Conservation (phyloP, 2,113 vertebrate genomes). For the Lates calcarifer region DNA sequence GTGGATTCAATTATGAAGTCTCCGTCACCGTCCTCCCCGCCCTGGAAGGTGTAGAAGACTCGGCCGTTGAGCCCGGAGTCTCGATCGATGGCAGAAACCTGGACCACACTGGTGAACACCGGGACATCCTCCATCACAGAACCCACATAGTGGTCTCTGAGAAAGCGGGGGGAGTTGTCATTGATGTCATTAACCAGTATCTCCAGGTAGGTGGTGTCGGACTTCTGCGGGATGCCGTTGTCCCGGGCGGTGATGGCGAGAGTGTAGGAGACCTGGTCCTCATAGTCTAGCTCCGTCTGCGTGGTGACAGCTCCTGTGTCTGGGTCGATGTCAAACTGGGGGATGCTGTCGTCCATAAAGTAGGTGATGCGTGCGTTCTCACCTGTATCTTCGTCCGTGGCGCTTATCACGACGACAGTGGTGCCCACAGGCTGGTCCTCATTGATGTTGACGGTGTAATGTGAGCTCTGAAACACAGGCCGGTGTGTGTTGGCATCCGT, state of each 20-base stretch:
- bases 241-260: conserved; percentile 95
- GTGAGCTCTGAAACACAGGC: conserved; percentile 97
- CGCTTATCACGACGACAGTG: conserved; percentile 94
- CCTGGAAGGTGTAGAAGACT: conserved; percentile 96
- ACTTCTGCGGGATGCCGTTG: conserved; percentile 97
- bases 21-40: conserved; percentile 92
- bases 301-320: conserved; percentile 94
- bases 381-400: conserved; percentile 94
- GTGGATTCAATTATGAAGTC: conserved; percentile 98
- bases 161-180: conserved; percentile 94
- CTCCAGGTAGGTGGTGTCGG: conserved; percentile 97
- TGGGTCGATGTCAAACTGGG: conserved; percentile 92
- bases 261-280: conserved; percentile 97
- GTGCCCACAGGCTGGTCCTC: conserved; percentile 92
- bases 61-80: conserved; percentile 94
- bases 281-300: conserved; percentile 95
- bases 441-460: conserved; percentile 94
- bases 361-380: conserved; percentile 97
- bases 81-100: conserved; percentile 93
- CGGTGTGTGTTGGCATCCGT: conserved; percentile 97
- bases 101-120: conserved; percentile 92
- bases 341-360: conserved; percentile 97
- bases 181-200: conserved; percentile 96
- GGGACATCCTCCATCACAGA: conserved; percentile 94
- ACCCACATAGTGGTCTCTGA: conserved; percentile 90